Evolutionary conservation across 2,113 vertebrate genomes (phyloP), one percentile per base, ranked within the genome.

Genomic region (Xiphophorus couchianus): DNA sequence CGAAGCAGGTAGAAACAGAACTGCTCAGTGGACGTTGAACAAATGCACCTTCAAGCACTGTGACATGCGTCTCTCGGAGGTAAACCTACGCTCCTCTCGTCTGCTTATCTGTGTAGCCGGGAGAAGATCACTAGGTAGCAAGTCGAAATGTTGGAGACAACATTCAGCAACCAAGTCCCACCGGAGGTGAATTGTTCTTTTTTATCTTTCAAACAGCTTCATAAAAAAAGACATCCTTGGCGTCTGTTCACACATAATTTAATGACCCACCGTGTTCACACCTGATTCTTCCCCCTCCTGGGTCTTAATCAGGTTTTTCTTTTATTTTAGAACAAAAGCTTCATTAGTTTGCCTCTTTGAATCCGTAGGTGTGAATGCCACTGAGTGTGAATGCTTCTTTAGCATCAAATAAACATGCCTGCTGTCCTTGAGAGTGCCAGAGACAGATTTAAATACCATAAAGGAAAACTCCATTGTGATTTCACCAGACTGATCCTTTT

Each of bases 271-370:
- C 30, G 83, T 83, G 84, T 33, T 86, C 86, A 71, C 90, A 90
- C 87, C 86, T 90, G 88, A 89, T 87, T 91, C 86, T 74, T 75
- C 62, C 44, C 71, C 69, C 86, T 85, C 78, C 78, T 77, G 90
- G 88, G 86, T 79, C 76, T 78, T 89, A 84, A 91, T 88, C 79
- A 90, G 80, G 69, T 81, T 84, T 83, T 90, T 80, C 81, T 83
- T 90, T 92, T 87, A 81, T 89, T 89, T 85, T 54, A 54, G 35
- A 74, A 66, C 64, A 66, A 66, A 73, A 42, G 65, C 76, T 73
- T 91, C 74, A 82, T 90, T 76, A 73, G 62, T 77, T 79, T 70
- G 27, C 76, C 75, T 70, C 62, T 87, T 77, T 88, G 76, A 78
- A 84, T 84, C 73, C 67, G 75, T 73, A 22, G 66, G 66, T 68